These are phyloP conservation scores for Forficula auricularia DNA, from an alignment of 1,140 invertebrate species.

Conservation along the genomic window DNA sequence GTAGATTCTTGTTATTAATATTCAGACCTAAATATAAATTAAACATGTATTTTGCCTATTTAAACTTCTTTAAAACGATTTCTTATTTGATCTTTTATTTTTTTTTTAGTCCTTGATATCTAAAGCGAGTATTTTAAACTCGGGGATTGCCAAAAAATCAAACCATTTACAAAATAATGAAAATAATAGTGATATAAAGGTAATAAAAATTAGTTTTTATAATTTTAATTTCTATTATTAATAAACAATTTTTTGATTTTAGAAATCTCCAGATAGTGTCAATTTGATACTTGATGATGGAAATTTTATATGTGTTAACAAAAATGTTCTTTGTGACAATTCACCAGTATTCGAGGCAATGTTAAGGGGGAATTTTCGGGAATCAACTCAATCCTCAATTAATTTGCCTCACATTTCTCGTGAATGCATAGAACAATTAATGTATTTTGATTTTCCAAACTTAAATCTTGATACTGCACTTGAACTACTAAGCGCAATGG, in stretches of 20 bases:
- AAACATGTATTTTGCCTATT: no score
- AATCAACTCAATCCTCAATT: neutral
- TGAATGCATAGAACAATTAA: neutral
- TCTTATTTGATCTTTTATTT: no score
- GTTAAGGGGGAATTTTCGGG: conserved; percentile 2
- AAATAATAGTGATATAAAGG: no score
- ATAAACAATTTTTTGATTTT: neutral
- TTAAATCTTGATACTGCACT: neutral
- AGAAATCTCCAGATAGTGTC: neutral
- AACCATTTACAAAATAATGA: no score
- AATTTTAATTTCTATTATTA: no score
- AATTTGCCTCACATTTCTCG: conserved; percentile 1
- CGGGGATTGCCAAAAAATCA: no score
- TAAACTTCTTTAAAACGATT: no score
- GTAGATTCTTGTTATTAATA: no score
- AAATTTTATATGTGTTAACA: neutral
- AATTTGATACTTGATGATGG: conserved; percentile 1
- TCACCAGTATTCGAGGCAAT: conserved; percentile 6
- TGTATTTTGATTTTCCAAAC: neutral
- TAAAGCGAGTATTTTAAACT: no score
- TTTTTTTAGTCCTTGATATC: no score
- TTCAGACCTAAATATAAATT: no score
- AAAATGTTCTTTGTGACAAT: neutral
- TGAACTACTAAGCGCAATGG: neutral
- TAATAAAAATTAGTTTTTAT: no score